Evolutionary conservation across 2,797 vertebrate species (phyloP), one percentile per base, ranked within the genome.

Genomic region (Sciurus vulgaris): DNA sequence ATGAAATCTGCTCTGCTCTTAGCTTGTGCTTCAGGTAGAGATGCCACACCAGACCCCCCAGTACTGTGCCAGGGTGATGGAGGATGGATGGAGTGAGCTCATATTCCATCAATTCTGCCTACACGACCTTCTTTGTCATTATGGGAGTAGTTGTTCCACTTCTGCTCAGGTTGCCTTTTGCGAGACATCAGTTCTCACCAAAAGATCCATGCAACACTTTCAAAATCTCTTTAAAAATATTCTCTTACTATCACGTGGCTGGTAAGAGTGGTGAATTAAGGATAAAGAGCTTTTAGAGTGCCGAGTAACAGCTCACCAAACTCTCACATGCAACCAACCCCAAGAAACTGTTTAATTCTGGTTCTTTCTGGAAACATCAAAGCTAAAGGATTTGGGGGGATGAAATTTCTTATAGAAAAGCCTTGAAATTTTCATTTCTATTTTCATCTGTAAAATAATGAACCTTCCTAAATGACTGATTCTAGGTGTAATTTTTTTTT

Each of bases 381-480:
- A 73, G 38, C 3, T 41, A 26, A 85, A 22, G 41, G 12, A 17
- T 44, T 72, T 4, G 33, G 77, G 65, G 10, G 9, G 59, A 26
- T 28, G 70, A 96, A 22, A 33, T 38, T 73, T 87, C 77, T 83
- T 47, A 86, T 47, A 33, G 49, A 83, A 93, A 83, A 4, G 76
- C 11, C 33, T 12, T 84, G 14, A 88, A 93, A 84, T 26, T 51
- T 72, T 90, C 17, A 70, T 77, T 13, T 65, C 7, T 83, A 11
- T 47, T 33, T 73, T 88, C 49, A 67, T 83, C 59, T 79, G 28
- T 74, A 91, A 96, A 86, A 86, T 51, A 59, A 30, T 24, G 26
- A 79, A 44, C 8, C 67, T 76, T 28, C 79, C 49, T 74, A 6
- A 77, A 73, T 15, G 1, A 84, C 56, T 85, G 73, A 41, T 38